phyloP scores from a whole-genome alignment of 2,797 vertebrate genomes.

The Leucoraja ocellata region DNA sequence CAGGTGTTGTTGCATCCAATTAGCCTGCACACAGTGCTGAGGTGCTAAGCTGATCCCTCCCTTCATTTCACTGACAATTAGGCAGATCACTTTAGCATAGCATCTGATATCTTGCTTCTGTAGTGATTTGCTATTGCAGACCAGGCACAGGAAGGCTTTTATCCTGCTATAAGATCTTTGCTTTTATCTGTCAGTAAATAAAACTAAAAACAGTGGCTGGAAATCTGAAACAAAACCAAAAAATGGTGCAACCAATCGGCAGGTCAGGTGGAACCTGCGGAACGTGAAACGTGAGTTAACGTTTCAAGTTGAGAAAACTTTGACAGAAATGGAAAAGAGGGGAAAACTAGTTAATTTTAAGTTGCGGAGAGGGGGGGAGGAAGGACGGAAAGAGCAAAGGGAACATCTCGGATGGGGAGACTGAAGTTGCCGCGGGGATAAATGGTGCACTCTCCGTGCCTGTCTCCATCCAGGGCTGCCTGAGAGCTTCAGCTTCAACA shows the following conservation, averaged over 20 bases:
- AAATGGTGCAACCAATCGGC: too few species aligned
- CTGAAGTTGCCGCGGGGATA: too few species aligned
- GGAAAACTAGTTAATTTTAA: too few species aligned
- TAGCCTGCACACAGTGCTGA: not conserved
- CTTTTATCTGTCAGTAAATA: not conserved
- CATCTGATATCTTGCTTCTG: not conserved
- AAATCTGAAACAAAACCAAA: too few species aligned
- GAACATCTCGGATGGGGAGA: too few species aligned
- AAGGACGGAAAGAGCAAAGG: too few species aligned
- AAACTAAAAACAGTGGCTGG: too few species aligned
- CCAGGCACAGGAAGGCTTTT: not conserved
- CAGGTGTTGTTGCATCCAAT: not conserved
- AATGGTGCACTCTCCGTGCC: not conserved
- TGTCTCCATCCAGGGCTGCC: not conserved
- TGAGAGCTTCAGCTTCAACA: not conserved
- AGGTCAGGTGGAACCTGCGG: too few species aligned
- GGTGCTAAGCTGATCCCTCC: not conserved
- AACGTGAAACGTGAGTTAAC: too few species aligned
- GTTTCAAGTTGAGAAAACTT: too few species aligned
- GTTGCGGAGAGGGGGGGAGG: too few species aligned
- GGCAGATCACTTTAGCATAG: not conserved
- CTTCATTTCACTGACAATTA: slow-evolving; percentile 15
- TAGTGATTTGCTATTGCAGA: not conserved
- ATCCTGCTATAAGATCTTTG: not conserved
- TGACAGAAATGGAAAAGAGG: too few species aligned